These are phyloP conservation scores for Brachionus koreanus DNA, from an alignment of 1,140 invertebrate genomes.

Conservation along the genomic window DNA sequence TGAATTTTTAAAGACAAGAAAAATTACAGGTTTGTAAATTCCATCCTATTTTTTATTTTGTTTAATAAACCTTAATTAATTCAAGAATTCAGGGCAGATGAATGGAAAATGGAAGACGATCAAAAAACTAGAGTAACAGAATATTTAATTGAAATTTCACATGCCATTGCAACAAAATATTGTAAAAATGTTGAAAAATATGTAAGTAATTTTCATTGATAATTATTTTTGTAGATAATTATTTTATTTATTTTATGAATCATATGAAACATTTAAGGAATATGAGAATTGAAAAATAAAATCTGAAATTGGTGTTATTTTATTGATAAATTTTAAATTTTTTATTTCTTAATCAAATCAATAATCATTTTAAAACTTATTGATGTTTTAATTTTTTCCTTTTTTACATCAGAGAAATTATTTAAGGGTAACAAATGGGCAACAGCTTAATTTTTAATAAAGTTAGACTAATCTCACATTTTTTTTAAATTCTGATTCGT, in stretches of 20 bases:
- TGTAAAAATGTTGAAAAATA: constrained; percentile 10
- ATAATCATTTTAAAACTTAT: too few relatives aligned
- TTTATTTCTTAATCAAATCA: too few relatives aligned
- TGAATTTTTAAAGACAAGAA: constrained; percentile 13
- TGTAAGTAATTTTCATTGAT: background rate
- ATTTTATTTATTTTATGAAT: too few relatives aligned
- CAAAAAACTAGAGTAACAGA: background rate
- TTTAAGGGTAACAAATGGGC: too few relatives aligned
- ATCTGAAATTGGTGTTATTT: too few relatives aligned
- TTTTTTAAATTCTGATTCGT: too few relatives aligned
- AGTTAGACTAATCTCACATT: background rate
- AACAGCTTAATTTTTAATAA: background rate
- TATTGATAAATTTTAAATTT: too few relatives aligned
- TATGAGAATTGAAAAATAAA: too few relatives aligned
- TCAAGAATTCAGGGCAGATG: background rate
- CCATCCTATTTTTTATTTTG: background rate
- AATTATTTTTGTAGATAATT: background rate
- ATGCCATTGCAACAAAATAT: background rate
- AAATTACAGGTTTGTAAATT: background rate
- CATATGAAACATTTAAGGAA: too few relatives aligned
- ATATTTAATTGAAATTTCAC: background rate
- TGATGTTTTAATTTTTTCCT: too few relatives aligned
- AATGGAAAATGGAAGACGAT: constrained; percentile 14
- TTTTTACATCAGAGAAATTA: too few relatives aligned
- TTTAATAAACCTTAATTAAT: background rate